Percentiles rank a stretch among this genome's conserved stretches.
Conservation (phyloP, 2,113 vertebrate species). For the Tupaia chinensis region DNA sequence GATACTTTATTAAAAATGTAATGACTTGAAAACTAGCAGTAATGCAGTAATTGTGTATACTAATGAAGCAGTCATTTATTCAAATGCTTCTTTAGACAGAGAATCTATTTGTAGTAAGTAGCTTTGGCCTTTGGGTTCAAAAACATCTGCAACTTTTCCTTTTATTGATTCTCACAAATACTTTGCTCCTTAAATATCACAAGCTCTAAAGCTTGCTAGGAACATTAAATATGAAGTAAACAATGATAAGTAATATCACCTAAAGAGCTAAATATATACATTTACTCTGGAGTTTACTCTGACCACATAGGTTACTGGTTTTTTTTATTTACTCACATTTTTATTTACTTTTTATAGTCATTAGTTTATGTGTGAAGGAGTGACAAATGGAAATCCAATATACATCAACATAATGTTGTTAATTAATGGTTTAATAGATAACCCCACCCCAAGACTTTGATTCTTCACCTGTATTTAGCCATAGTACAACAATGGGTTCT, state of each 20-base stretch:
- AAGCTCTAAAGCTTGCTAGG: not conserved
- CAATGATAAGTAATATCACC: not conserved
- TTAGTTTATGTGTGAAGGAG: not conserved
- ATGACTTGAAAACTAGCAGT: not conserved
- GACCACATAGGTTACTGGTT: not conserved
- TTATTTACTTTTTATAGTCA: not conserved
- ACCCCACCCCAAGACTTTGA: not conserved
- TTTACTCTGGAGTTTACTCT: not conserved
- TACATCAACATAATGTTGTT: not conserved
- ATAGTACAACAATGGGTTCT: not conserved
- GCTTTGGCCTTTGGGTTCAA: not conserved
- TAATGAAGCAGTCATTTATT: constrained; percentile 6
- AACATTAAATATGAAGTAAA: not conserved
- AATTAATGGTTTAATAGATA: not conserved
- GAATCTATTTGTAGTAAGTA: not conserved
- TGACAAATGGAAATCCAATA: not conserved
- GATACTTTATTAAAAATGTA: not conserved
- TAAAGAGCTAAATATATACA: not conserved
- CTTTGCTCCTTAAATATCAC: constrained; percentile 29
- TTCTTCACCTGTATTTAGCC: not conserved
- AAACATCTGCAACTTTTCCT: not conserved
- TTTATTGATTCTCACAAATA: not conserved
- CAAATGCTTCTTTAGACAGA: not conserved
- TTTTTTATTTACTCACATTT: not conserved
- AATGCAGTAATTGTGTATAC: not conserved